Base-by-base conservation (phyloP, 37 sponge, comb jelly and placozoan species). In the Ianthella basta region DNA sequence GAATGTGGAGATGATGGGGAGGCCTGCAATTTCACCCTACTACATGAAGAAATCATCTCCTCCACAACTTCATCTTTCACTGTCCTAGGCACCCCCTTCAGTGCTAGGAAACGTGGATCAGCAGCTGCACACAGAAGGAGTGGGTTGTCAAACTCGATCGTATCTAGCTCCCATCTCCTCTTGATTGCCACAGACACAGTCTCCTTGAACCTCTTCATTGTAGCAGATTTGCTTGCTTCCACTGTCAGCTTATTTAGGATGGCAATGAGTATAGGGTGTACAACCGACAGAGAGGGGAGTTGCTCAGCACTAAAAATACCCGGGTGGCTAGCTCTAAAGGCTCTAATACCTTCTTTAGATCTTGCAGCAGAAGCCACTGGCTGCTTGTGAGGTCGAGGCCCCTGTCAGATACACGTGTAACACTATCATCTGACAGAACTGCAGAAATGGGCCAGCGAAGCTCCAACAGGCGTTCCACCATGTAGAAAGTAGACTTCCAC, bases 361-460 rank as follows among this genome's bases (percentile, higher is more conserved):
- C 67, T 63, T 83, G 29, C 15, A 74, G 30, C 0, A 74, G 14
- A 21, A 56, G 15, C 85, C 85, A 85, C 23, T 73, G 55, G 4
- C 74, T 78, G n/a, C 56, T 59, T 6, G 59, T 40, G 18, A 85
- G 35, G 24, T 85, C 77, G 0, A 85, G 85, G 16, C 73, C 53
- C 18, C 77, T 50, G 32, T 85, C 55, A 8, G 50, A 24, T 27
- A 77, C 40, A 14, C 73, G 41, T 73, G 77, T 85, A 21, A 85
- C 77, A 72, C 21, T 60, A 10, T 85, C 85, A 74, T 85, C 85
- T 20, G 78, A 85, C 57, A 85, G 60, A 57, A 84, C 78, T 13
- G 85, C 85, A 25, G 40, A 23, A 19, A 84, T 38, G 1, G 85
- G 85, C 85, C 85, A 74, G 15, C 64, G 73, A 23, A 32, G 54